Evolutionary conservation across 2,797 vertebrate species (phyloP), one percentile per base, ranked within the genome.

Genomic region (Chaenodraco wilsoni): DNA sequence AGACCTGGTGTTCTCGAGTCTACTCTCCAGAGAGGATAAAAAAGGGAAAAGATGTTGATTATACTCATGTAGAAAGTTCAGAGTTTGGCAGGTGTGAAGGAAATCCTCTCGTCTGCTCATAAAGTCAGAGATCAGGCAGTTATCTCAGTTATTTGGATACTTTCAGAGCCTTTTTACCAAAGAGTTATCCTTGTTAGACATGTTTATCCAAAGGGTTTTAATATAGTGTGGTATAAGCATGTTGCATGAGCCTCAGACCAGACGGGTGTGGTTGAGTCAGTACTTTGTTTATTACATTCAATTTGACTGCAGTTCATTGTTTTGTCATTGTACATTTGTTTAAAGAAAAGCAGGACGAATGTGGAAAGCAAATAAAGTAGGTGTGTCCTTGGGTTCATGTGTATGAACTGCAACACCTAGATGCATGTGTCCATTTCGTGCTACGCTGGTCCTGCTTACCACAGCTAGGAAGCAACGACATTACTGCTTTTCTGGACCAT

Each of bases 311-410:
- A 79, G 84, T 65, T 79, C 44, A 27, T 6, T 66, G 84, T 69
- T 65, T 78, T 84, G 49, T 67, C 71, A 50, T 44, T 69, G 52
- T 48, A 52, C 81, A 89, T 92, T 94, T 93, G 91, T 85, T 86
- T 92, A 87, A 93, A 89, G 85, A 72, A 91, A 93, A 90, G 88
- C 57, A 86, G 82, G 61, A 16, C 56, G 68, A 73, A 80, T 13
- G 27, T 78, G 21, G 51, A 33, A 85, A 72, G 62, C 85, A 87
- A 87, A 89, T 83, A 17, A 58, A 54, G 74, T 4, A 45, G 15
- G 57, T 72, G 59, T 57, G 41, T 69, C 23, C 40, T 33, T 37
- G 69, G 21, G 31, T 62, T 61, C 23, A 37, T 68, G 65, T 73
- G 46, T 54, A 5, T 17, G n/a, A n/a, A 57, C 8, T 46, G 33